Base-by-base conservation (phyloP, 1,140 invertebrate species). In the Atta texana region DNA sequence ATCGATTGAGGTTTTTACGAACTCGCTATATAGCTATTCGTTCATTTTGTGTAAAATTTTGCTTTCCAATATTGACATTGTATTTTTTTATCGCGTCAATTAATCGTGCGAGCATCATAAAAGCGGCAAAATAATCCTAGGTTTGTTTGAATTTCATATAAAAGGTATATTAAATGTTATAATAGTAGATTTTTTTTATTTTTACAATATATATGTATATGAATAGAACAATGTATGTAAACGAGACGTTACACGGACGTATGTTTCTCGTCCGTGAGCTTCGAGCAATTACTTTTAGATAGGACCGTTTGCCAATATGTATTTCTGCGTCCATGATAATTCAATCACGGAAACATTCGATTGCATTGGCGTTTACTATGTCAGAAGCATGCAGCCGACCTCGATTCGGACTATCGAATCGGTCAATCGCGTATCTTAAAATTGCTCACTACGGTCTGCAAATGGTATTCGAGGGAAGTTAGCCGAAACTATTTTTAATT, bases 271-370 rank as follows among this genome's bases (percentile, higher is more conserved):
- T 61, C 39, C 24, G 69, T 44, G 53, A 21, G 69, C 8, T 34
- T 28, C 80, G 28, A 75, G 55, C 57, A 84, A 84, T 84, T 84
- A 84, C 34, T 75, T 74, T 84, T 28, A 75, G 68, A 84, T 84
- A 51, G 80, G 12, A 44, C 24, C 69, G 55, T 75, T 75, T 28
- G 80, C 39, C 80, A 84, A 75, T 84, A 84, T 75, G 80, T 84
- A 84, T 84, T 84, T 84, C 80, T 51, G 59, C 39, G 24, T 75
- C 55, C 28, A 24, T 51, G 80, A 55, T 84, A 75, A 84, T 84
- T 84, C 69, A 84, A 84, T 84, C 69, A 39, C 39, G 69, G 28
- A 61, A 84, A 84, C 55, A 39, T 61, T 84, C 55, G 80, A 75
- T 82, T 82, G 39, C 68, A 74, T 49, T 53, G 66, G 18, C 72